These are phyloP conservation scores for Ichneumoninae sp. DNA, from an alignment of 2,888 invertebrate species.

Conservation along the genomic window DNA sequence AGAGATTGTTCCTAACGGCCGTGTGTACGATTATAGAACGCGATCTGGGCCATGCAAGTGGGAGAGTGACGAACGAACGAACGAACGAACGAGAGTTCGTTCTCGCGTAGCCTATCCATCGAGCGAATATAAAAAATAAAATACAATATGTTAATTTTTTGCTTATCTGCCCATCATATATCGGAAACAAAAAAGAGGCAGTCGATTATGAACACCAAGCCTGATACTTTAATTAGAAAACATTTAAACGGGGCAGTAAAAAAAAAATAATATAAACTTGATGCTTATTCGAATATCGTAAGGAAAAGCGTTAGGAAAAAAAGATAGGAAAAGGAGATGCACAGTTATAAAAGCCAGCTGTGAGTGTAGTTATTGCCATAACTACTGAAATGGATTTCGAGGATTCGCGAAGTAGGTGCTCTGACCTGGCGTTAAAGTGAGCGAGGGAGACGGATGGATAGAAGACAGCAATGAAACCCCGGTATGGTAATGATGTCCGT, in stretches of 20 bases:
- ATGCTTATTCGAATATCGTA: background rate
- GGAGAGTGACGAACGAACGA: conserved; percentile 41
- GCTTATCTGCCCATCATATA: background rate
- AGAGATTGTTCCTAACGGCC: conserved; percentile 64
- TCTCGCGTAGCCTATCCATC: conserved; percentile 30
- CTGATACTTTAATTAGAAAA: background rate
- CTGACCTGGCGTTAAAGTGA: conserved; percentile 71
- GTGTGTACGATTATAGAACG: conserved; percentile 78
- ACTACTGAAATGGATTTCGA: conserved; percentile 53
- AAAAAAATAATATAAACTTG: background rate
- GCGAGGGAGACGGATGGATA: conserved; percentile 46
- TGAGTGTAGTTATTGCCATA: conserved; percentile 26
- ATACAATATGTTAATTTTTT: background rate
- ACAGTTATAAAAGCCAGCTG: conserved; percentile 1
- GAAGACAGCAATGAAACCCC: conserved; percentile 10
- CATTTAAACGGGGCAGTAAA: background rate
- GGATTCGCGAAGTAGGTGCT: conserved; percentile 52
- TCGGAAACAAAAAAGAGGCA: no score
- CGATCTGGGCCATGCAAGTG: conserved; percentile 78
- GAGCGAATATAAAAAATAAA: background rate
- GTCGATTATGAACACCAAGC: no score
- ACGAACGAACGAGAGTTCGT: conserved; percentile 61
- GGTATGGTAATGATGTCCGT: background rate
- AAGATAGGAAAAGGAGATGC: conserved; percentile 21
- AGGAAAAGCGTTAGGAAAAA: background rate